These are phyloP conservation scores for Philhelius pedissequus DNA, from an alignment of 2,888 invertebrate species.

Conservation along the genomic window DNA sequence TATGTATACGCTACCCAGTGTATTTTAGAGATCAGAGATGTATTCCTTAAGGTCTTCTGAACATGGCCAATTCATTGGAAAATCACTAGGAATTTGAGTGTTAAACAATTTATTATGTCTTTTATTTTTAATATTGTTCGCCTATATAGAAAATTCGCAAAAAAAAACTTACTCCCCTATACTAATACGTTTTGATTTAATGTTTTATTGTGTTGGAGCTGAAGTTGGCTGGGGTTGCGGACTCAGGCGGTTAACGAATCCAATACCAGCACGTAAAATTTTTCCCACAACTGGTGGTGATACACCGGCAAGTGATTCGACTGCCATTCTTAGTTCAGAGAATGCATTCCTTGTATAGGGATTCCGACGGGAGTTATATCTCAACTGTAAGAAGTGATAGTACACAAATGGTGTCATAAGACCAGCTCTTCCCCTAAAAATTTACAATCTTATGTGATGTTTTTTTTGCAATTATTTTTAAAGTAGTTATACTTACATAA, in stretches of 20 bases:
- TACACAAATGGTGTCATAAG: slow-evolving; percentile 96
- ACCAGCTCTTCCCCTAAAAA: slow-evolving; percentile 91
- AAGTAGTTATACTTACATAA: slow-evolving; percentile 86
- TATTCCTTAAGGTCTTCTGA: too few species aligned
- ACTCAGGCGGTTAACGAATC: slow-evolving; percentile 87
- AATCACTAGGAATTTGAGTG: not conserved
- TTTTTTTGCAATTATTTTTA: not conserved
- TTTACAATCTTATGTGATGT: slow-evolving; percentile 1
- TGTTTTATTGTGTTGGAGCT: slow-evolving; percentile 69
- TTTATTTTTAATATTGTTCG: slow-evolving; percentile 12
- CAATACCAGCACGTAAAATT: slow-evolving; percentile 82
- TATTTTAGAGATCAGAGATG: too few species aligned
- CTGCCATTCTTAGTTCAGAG: slow-evolving; percentile 88
- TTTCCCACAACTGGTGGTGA: slow-evolving; percentile 85
- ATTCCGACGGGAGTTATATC: slow-evolving; percentile 96
- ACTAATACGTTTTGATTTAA: slow-evolving; percentile 22
- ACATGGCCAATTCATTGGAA: too few species aligned
- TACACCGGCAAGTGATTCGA: slow-evolving; percentile 85
- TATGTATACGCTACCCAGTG: too few species aligned
- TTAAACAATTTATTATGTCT: not conserved
- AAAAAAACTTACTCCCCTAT: slow-evolving; percentile 44
- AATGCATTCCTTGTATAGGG: slow-evolving; percentile 97
- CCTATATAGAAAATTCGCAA: slow-evolving; percentile 51
- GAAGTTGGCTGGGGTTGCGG: slow-evolving; percentile 81
- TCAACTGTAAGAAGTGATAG: slow-evolving; percentile 95